Percentiles rank a stretch among this genome's conserved stretches.
Evolutionary conservation across 2,888 invertebrate species (phyloP).

Genomic region (Timema cristinae): DNA sequence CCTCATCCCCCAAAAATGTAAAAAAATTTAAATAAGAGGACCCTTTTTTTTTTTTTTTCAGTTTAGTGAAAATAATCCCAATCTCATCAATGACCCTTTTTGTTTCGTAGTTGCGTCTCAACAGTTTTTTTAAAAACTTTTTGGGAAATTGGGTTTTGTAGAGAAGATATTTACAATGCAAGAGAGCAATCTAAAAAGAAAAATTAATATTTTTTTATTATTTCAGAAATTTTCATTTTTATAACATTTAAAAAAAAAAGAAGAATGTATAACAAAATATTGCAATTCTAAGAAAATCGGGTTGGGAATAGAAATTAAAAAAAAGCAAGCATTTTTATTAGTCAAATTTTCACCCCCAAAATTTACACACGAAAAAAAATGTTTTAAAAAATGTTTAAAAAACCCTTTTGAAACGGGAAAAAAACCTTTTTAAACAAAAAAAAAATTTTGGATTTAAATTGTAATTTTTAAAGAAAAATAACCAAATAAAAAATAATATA

Average conservation of each 20-base stretch:
- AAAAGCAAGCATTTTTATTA: too few relatives aligned
- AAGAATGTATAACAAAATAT: neutral
- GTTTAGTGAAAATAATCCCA: slow-evolving; percentile 33
- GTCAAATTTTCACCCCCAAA: too few relatives aligned
- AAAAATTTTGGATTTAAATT: too few relatives aligned
- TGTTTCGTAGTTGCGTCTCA: slow-evolving; percentile 48
- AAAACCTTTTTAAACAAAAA: too few relatives aligned
- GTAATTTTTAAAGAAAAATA: too few relatives aligned
- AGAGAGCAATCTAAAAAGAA: slow-evolving; percentile 50
- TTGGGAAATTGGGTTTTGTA: slow-evolving; percentile 50
- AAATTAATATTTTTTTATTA: neutral
- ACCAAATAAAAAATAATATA: too few relatives aligned
- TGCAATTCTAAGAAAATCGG: neutral
- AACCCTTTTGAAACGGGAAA: too few relatives aligned
- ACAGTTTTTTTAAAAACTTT: slow-evolving; percentile 47
- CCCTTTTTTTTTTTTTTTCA: too few relatives aligned
- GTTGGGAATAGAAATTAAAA: neutral
- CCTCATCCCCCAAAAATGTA: too few relatives aligned
- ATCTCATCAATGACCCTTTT: slow-evolving; percentile 48
- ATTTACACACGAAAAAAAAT: too few relatives aligned
- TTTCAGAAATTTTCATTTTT: too few relatives aligned
- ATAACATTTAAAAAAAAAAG: neutral
- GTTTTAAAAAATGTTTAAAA: too few relatives aligned
- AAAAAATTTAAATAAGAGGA: neutral
- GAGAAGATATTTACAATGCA: slow-evolving; percentile 50